Percentiles rank a stretch among this genome's conserved stretches.
Evolutionary conservation across 1,140 invertebrate genomes (phyloP).

Genomic region (Cylas formicarius): DNA sequence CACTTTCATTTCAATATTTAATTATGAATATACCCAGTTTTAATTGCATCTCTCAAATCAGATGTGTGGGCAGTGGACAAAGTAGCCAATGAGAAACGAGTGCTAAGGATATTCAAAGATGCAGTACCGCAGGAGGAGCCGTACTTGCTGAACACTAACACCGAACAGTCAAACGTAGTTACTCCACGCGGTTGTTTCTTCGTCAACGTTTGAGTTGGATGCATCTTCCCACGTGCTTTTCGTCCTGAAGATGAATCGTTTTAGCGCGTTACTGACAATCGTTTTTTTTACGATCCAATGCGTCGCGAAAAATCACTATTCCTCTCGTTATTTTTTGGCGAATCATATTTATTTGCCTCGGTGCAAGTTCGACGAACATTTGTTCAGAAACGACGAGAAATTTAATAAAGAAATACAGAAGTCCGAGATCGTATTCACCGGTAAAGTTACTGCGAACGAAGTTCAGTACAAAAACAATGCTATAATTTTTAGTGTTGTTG

Average conservation of each 20-base stretch:
- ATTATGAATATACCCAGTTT: conserved; percentile 15
- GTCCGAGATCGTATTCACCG: conserved; percentile 61
- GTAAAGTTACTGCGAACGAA: conserved; percentile 52
- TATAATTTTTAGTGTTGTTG: conserved; percentile 46
- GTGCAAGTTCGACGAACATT: conserved; percentile 50
- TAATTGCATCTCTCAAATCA: conserved; percentile 18
- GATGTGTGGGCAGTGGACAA: conserved; percentile 19
- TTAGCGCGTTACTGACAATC: conserved; percentile 5
- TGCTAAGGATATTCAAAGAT: conserved; percentile 20
- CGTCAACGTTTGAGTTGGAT: conserved; percentile 2
- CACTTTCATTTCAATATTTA: conserved; percentile 8
- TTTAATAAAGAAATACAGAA: conserved; percentile 49
- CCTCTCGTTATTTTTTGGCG: conserved; percentile 2
- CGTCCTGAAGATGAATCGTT: conserved; percentile 10
- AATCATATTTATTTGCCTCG: conserved; percentile 30
- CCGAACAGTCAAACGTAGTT: conserved; percentile 17
- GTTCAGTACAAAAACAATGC: conserved; percentile 35
- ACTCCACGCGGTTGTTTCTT: conserved; percentile 16
- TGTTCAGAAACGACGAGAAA: conserved; percentile 52
- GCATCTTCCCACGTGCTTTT: conserved; percentile 12
- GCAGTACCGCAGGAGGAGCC: conserved; percentile 14
- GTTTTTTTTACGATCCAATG: not conserved
- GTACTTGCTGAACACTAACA: conserved; percentile 15
- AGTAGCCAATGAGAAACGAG: conserved; percentile 20
- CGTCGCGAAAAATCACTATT: not conserved